Evolutionary conservation across 2,888 invertebrate genomes (phyloP).

Genomic region (Heliconius hortense): DNA sequence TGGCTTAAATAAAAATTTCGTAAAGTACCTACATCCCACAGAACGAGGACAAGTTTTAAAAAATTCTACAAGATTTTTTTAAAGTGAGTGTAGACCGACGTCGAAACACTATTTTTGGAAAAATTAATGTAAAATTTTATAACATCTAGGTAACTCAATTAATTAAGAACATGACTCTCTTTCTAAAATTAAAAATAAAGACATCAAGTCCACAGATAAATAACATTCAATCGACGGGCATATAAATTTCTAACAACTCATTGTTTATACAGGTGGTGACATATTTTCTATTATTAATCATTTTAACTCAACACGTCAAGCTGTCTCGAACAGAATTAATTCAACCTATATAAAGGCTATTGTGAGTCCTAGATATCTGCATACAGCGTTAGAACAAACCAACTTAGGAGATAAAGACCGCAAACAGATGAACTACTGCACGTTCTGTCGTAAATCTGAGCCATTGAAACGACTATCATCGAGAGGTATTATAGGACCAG

Average conservation of each 20-base stretch:
- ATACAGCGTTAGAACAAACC: constrained; percentile 57
- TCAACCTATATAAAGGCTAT: constrained; percentile 60
- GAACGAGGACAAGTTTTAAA: constrained; percentile 5
- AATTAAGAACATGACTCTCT: neutral
- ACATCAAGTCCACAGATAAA: constrained; percentile 17
- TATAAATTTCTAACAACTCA: constrained; percentile 36
- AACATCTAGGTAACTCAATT: neutral
- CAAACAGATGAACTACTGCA: constrained; percentile 61
- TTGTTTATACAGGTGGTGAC: constrained; percentile 40
- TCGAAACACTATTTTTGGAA: neutral
- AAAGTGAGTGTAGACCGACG: neutral
- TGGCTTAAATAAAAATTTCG: constrained; percentile 14
- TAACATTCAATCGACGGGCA: constrained; percentile 29
- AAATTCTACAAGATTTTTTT: constrained; percentile 10
- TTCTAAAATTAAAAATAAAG: neutral
- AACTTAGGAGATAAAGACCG: constrained; percentile 60
- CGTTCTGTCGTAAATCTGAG: constrained; percentile 62
- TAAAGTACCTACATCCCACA: constrained; percentile 3
- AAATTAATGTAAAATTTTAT: constrained; percentile 7
- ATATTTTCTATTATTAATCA: constrained; percentile 42
- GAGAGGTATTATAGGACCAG: constrained; percentile 64
- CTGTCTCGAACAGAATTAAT: constrained; percentile 48
- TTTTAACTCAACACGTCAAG: constrained; percentile 38
- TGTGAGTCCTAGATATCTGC: constrained; percentile 56
- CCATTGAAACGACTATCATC: constrained; percentile 76